Percentiles rank a stretch among this genome's conserved stretches.
Evolutionary conservation across 2,113 vertebrate genomes (phyloP).

Genomic region (Orthonyx spaldingii): DNA sequence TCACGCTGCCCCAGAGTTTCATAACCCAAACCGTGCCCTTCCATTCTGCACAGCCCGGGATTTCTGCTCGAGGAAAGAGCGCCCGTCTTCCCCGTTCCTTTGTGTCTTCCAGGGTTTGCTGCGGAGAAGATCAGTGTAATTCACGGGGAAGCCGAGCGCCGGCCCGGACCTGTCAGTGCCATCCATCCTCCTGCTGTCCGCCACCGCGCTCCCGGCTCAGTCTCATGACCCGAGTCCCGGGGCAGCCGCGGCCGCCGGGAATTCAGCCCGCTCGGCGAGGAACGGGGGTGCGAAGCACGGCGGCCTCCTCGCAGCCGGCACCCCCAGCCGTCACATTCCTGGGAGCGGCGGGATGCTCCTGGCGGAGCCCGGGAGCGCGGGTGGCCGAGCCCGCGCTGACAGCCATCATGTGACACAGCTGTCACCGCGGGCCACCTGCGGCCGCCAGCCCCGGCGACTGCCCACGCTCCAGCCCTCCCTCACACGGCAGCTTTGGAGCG

Average conservation of each 20-base stretch:
- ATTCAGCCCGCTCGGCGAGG: neutral
- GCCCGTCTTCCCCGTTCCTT: neutral
- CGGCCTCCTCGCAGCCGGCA: conserved; percentile 3
- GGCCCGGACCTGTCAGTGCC: conserved; percentile 4
- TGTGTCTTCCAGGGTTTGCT: neutral
- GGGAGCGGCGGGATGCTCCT: conserved; percentile 20
- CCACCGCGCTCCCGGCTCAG: neutral
- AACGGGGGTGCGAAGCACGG: neutral
- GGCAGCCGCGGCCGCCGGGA: neutral
- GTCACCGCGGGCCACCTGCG: conserved; percentile 56
- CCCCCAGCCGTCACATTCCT: conserved; percentile 30
- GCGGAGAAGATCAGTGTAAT: neutral
- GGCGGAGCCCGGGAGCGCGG: conserved; percentile 4
- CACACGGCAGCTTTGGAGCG: neutral
- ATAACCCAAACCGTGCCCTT: conserved; percentile 14
- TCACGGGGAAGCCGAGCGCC: conserved; percentile 1
- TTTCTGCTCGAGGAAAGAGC: neutral
- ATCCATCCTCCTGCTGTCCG: conserved; percentile 36
- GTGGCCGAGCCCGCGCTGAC: conserved; percentile 20
- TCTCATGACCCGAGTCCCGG: conserved; percentile 11
- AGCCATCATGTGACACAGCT: conserved; percentile 51
- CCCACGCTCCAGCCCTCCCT: neutral
- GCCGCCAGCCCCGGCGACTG: neutral
- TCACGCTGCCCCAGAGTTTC: neutral
- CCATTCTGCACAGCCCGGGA: neutral